Base-by-base conservation (phyloP, 2,113 vertebrate species). In the Nycticorax nycticorax region DNA sequence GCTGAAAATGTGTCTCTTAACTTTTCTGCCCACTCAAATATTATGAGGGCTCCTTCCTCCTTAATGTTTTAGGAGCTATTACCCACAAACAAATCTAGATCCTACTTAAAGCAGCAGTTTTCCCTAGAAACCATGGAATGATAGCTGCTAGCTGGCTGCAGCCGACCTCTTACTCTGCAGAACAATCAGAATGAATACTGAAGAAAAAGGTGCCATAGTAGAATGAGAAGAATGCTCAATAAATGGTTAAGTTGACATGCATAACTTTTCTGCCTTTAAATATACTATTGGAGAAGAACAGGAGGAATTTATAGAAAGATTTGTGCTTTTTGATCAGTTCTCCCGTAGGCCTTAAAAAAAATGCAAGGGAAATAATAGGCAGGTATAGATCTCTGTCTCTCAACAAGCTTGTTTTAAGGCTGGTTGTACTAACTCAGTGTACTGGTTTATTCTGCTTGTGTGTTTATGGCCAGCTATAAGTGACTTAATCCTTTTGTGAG, bases 51-150 rank as follows among this genome's bases (percentile, higher is more conserved):
- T 85, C 24, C 21, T 79, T 79, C 9, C 7, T 43, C 18, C n/a
- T 33, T 57, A 27, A 14, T 50, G 14, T 28, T 75, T 79, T 76
- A 28, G 32, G 28, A 67, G 9, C 80, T 57, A 33, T 0, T 68
- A 23, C 23, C 19, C 43, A 6, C 13, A 55, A 27, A 28, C 4
- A 28, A 72, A 22, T 68, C 43, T 23, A 57, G 48, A 52, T 28
- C 75, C 27, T 78, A 1, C 43, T 64, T 26, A 26, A 52, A 35
- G 35, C 23, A 12, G 4, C 35, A 32, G 27, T 73, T 84, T 92
- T 56, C 50, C 28, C 57, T 50, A 48, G 39, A 33, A 52, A 1
- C 12, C 1, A 1, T 1, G 6, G 66, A 39, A 30, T 0, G 8
- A 66, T 47, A 88, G 11, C 39, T 85, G 66, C 24, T 21, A 39